Base-by-base conservation (phyloP, 2,113 vertebrate genomes). In the Myiagra hebetior region DNA sequence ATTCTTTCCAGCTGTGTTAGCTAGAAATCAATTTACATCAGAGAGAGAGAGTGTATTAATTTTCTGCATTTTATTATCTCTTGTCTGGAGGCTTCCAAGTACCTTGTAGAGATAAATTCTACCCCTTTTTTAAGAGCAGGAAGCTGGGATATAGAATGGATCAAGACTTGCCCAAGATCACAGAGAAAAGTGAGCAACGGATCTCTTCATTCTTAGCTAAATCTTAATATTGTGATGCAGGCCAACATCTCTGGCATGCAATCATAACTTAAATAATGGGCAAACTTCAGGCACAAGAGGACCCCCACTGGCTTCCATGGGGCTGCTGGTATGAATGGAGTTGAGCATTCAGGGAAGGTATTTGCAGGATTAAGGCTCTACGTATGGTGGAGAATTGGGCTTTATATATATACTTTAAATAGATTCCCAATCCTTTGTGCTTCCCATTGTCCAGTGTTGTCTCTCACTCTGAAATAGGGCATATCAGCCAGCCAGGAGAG, bases 371-470 rank as follows among this genome's bases (percentile, higher is more conserved):
- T 92, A 92, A 72, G 80, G 44, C 60, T 92, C 85, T 68, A 63
- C 75, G 44, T 86, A 74, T 17, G 27, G 39, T 64, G n/a, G 49
- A 91, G 88, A 95, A 75, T 50, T 37, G 86, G 91, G 89, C 83
- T 94, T 82, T 93, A 65, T 62, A 89, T 70, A 53, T 79, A 59
- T 42, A 23, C 85, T 82, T 96, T 89, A 96, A 97, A 97, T 94
- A 92, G 95, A 84, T 83, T 84, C 16, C 56, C 12, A 87, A 8
- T 73, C 62, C 73, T 96, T 95, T 96, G 79, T 93, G 85, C 76
- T 94, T 82, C 65, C 88, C 49, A 95, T 96, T 96, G 93, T 95
- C 47, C 82, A 76, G 76, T 86, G 60, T n/a, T 88, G 64, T 87
- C 75, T 92, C 81, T 96, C 68, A 12, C 27, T 84, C 82, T 52